A percentile compares a stretch with the other conserved stretches of the same genome.
phyloP scores from a whole-genome alignment of 2,888 invertebrate genomes.

The Rhaphigaster nebulosa region DNA sequence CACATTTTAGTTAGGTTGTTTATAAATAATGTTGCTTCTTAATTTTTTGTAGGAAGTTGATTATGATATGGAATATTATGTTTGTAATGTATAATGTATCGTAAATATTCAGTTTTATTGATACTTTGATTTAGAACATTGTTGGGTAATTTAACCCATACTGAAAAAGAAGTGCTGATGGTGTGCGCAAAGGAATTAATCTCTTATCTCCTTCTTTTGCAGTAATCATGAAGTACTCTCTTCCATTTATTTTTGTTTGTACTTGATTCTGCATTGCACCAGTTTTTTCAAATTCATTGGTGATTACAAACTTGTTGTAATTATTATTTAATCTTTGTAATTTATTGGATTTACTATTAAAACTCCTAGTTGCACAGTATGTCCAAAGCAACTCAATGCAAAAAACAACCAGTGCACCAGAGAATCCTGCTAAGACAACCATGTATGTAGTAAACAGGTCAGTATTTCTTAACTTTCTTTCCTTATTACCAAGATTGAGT shows the following conservation, averaged over 20 bases:
- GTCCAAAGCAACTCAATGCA: slow-evolving; percentile 73
- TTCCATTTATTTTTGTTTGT: slow-evolving; percentile 75
- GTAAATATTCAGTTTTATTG: not conserved
- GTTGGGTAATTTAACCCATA: slow-evolving; percentile 59
- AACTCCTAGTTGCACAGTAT: slow-evolving; percentile 51
- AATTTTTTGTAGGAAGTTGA: not conserved
- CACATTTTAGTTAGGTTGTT: not conserved
- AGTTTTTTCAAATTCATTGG: slow-evolving; percentile 51
- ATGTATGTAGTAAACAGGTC: slow-evolving; percentile 86
- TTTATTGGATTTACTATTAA: slow-evolving; percentile 51
- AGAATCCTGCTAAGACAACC: slow-evolving; percentile 80
- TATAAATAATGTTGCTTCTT: not conserved
- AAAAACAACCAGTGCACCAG: slow-evolving; percentile 77
- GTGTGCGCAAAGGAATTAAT: slow-evolving; percentile 80
- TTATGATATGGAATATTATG: not conserved
- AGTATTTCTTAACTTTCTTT: slow-evolving; percentile 80
- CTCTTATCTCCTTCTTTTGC: slow-evolving; percentile 76
- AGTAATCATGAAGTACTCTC: slow-evolving; percentile 81
- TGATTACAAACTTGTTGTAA: slow-evolving; percentile 5
- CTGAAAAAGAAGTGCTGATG: slow-evolving; percentile 83
- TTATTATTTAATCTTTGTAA: slow-evolving; percentile 53
- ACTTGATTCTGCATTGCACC: slow-evolving; percentile 57
- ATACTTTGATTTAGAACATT: slow-evolving; percentile 42
- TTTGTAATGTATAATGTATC: too few species aligned
- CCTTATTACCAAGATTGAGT: slow-evolving; percentile 83